These are phyloP conservation scores for Coenonympha arcania DNA, from an alignment of 2,888 invertebrate genomes.

Conservation along the genomic window DNA sequence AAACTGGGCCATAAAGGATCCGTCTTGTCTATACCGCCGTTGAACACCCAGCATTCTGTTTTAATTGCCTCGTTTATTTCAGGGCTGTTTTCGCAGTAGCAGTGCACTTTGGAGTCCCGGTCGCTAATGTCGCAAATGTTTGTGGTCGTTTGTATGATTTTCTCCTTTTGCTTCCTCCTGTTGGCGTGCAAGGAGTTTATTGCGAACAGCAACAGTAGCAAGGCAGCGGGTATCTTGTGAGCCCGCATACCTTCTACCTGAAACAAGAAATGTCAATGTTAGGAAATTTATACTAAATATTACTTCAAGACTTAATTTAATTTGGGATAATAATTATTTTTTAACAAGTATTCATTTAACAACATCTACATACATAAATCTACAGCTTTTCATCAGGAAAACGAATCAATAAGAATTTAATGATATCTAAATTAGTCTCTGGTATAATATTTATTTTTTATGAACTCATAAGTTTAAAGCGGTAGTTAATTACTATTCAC, in stretches of 20 bases:
- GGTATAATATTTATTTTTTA: neutral
- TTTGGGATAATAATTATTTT: too few relatives aligned
- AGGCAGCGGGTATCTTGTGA: conserved; percentile 66
- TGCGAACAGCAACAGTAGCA: conserved; percentile 68
- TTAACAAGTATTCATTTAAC: too few relatives aligned
- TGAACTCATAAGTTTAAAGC: too few relatives aligned
- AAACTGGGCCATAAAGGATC: conserved; percentile 83
- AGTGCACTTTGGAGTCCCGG: conserved; percentile 75
- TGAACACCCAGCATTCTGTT: conserved; percentile 85
- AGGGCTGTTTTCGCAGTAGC: conserved; percentile 77
- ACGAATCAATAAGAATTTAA: too few relatives aligned
- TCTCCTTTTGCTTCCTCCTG: conserved; percentile 63
- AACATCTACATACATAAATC: too few relatives aligned
- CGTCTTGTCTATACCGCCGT: conserved; percentile 77
- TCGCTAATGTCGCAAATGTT: conserved; percentile 76
- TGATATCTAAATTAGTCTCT: too few relatives aligned
- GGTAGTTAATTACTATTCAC: too few relatives aligned
- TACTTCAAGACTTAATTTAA: too few relatives aligned
- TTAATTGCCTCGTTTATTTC: conserved; percentile 76
- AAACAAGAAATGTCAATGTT: conserved; percentile 38
- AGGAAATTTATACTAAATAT: too few relatives aligned
- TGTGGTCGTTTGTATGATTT: conserved; percentile 44
- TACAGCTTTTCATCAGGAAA: too few relatives aligned
- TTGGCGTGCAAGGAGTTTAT: conserved; percentile 66
- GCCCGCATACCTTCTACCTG: conserved; percentile 72